Evolutionary conservation across 2,888 invertebrate genomes (phyloP), one percentile per base, ranked within the genome.

Genomic region (Epistrophe grossulariae): DNA sequence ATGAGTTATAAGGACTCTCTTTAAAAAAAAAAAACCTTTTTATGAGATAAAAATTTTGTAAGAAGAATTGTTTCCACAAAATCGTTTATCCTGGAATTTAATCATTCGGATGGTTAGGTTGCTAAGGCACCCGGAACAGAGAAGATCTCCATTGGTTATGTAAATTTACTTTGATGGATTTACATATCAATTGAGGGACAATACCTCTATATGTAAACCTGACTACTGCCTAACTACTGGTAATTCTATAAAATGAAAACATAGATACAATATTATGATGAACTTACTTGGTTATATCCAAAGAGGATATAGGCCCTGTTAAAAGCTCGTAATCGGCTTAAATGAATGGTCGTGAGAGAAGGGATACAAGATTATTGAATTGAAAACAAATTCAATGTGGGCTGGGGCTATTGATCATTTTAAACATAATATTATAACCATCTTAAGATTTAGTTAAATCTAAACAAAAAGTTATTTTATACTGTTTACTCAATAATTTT

Each of bases 101-200:
- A 62, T 62, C 24, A 62, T 62, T 13, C 24, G 24, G 40, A 19
- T 62, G 40, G 62, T 40, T 40, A 38, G 15, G 60, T 24, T 38
- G 24, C 19, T 24, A 3, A 24, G 40, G 59, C 15, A 4, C 1
- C 13, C 4, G 40, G 19, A 59, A 59, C 57, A 1, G 31, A 7
- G 9, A 59, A 17, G 2, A 15, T 52, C 15, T 11, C 15, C 4
- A 8, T 6, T 59, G 57, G 57, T 59, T n/a, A 31, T 59, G 60
- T 13, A 60, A 60, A 60, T 38, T 40, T 60, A 6, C 38, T 60
- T 62, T 62, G 62, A 24, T 40, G 40, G 62, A 43, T 43, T 62
- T 24, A 24, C 40, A 40, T 62, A 60, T 31, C 57, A n/a, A n/a
- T n/a, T 10, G 57, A 38, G 59, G 17, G 59, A 35, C n/a, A 35